Base-by-base conservation (phyloP, 2,797 vertebrate species). In the Periophthalmus magnuspinnatus region DNA sequence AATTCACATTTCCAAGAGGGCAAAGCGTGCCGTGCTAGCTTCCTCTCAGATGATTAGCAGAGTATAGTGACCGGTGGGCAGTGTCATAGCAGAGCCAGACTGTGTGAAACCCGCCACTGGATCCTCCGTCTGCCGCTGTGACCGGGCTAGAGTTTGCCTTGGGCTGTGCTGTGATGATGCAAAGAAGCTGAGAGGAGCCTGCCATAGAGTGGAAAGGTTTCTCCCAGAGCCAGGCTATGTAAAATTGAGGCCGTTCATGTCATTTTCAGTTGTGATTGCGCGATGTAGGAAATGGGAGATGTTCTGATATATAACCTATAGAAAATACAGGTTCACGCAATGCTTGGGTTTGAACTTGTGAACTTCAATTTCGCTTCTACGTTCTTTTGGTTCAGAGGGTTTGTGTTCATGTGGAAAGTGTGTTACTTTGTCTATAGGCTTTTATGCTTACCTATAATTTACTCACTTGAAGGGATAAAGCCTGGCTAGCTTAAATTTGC, bases 101-200 rank as follows among this genome's bases (percentile, higher is more conserved):
- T 32, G 68, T 70, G 68, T 10, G 74, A 75, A 71, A 60, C 34
- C 57, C 41, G 82, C 72, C 76, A 60, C 22, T 72, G 81, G 84
- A 85, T 80, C 68, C 68, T 66, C 52, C 57, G 80, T 74, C 74
- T 72, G 73, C 79, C 77, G 71, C 78, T 56, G 33, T 65, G 77
- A 74, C 71, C 38, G 6, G 62, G 71, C 72, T 69, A 65, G 24
- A 77, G 84, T 82, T 82, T 84, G 77, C 78, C 61, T 8, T 41
- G 41, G 81, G 73, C 70, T 80, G 7, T 74, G 81, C 63, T 85
- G 57, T 79, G 81, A 84, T 76, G 74, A 90, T 72, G 79, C 75
- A 72, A 76, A 71, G 63, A 69, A 73, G 54, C 64, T 19, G 59
- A 72, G 65, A 54, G 57, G 33, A 19, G 45, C 47, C 6, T 21